These are phyloP conservation scores for Noctua janthina DNA, from an alignment of 2,888 invertebrate genomes.

Conservation along the genomic window DNA sequence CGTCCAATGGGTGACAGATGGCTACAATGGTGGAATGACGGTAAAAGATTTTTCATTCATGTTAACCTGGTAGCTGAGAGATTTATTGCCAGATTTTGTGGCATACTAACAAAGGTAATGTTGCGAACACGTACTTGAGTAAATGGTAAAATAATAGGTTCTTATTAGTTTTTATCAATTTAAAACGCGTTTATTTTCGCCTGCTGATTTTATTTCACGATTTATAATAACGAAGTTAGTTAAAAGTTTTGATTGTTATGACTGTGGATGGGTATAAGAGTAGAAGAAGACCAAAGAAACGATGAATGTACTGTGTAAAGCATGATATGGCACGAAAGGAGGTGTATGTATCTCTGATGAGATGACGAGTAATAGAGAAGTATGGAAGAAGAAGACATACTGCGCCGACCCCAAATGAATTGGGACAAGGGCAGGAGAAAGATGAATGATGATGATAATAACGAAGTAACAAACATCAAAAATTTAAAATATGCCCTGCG, in stretches of 20 bases:
- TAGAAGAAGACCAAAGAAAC: too few species aligned
- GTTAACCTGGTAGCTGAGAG: not conserved
- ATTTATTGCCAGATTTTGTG: not conserved
- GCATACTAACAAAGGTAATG: not conserved
- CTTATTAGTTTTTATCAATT: not conserved
- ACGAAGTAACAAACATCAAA: not conserved
- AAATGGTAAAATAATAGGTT: not conserved
- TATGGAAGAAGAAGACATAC: too few species aligned
- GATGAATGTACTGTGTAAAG: too few species aligned
- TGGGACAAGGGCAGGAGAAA: too few species aligned
- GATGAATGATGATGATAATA: not conserved
- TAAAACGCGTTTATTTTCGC: not conserved
- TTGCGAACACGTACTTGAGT: not conserved
- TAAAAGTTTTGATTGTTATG: too few species aligned
- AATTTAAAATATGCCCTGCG: not conserved
- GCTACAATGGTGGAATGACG: slow-evolving; percentile 3
- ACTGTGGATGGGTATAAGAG: too few species aligned
- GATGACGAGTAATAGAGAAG: too few species aligned
- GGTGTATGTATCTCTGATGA: too few species aligned
- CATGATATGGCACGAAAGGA: too few species aligned
- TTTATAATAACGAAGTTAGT: not conserved
- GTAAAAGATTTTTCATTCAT: slow-evolving; percentile 24
- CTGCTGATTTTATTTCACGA: not conserved
- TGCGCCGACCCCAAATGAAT: too few species aligned
- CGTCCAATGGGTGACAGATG: slow-evolving; percentile 39